Conservation (phyloP, 2,797 vertebrate species). For the Hirundo rustica region DNA sequence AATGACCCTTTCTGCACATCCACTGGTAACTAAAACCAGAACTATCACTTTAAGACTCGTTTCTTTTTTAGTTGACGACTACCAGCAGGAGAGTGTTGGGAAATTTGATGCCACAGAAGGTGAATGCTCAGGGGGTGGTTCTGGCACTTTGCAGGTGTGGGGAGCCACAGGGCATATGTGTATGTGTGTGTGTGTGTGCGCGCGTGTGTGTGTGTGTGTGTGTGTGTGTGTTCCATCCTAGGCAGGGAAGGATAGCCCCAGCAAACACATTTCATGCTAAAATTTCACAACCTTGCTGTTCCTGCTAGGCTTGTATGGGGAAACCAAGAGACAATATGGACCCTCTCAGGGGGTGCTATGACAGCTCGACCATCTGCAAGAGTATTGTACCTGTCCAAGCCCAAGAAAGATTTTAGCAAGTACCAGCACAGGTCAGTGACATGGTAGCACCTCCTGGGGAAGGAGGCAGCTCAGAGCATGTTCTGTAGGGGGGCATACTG, state of each 20-base stretch:
- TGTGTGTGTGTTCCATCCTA: not conserved
- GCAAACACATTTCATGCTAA: slow-evolving; percentile 1
- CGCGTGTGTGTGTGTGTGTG: too few relatives aligned
- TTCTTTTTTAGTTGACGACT: not conserved
- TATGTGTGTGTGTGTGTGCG: too few relatives aligned
- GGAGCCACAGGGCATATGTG: not conserved
- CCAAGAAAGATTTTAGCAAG: slow-evolving; percentile 73
- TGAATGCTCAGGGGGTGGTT: not conserved
- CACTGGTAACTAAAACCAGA: not conserved
- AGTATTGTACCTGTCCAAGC: slow-evolving; percentile 72
- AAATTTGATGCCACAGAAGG: not conserved
- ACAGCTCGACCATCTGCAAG: slow-evolving; percentile 66
- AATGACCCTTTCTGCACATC: not conserved
- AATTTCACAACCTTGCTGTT: slow-evolving; percentile 8
- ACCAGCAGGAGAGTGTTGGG: not conserved
- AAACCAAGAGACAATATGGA: slow-evolving; percentile 66
- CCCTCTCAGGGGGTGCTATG: not conserved
- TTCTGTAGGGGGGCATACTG: not conserved
- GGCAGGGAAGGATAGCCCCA: not conserved
- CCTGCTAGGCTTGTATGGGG: slow-evolving; percentile 57
- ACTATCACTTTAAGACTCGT: not conserved
- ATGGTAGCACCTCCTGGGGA: not conserved
- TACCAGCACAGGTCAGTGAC: slow-evolving; percentile 72
- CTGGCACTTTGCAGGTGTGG: not conserved
- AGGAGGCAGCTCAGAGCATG: not conserved